Base-by-base conservation (phyloP, 1,140 invertebrate genomes). In the Apolygus lucorum region DNA sequence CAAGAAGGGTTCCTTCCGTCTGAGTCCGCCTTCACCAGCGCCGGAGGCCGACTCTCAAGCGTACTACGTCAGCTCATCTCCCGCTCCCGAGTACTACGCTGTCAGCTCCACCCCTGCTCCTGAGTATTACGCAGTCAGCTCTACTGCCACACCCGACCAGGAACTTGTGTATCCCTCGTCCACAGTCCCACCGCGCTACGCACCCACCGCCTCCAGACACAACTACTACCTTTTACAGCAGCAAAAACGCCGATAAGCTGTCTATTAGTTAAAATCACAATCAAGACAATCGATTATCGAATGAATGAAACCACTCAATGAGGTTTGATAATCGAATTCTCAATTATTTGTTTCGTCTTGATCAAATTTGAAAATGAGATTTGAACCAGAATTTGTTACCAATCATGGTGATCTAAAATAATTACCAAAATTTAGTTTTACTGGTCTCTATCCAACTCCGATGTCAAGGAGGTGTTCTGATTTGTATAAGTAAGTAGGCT, bases 181-280 rank as follows among this genome's bases (percentile, higher is more conserved):
- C 14, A 66, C 64, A 29, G 64, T 66, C 27, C 64, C 64, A 1
- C 64, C 64, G n/a, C 64, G 26, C 14, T 66, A 66, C n/a, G 64
- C 64, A n/a, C 28, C 21, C 24, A 14, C 26, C 14, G n/a, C 64
- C 25, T 28, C 64, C 17, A 11, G 22, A 21, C 63, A 64, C 28
- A 66, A 66, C 2, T 66, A 21, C 64, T 66, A 66, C 64, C 28
- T 66, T 24, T 29, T 66, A 1, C 64, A 34, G 1, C 26, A 63
- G 26, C 34, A 42, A 42, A 42, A 42, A 42, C 34, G 34, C 17
- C 17, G 34, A 42, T 17, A 4, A 42, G 4, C 34, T 42, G n/a
- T n/a, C n/a, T n/a, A n/a, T n/a, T n/a, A n/a, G n/a, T n/a, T n/a
- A n/a, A n/a, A n/a, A n/a, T n/a, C n/a, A n/a, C n/a, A n/a, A n/a